Percentiles rank a stretch among this genome's conserved stretches.
Conservation (phyloP, 2,797 vertebrate genomes). For the Catamblyrhynchus diadema region DNA sequence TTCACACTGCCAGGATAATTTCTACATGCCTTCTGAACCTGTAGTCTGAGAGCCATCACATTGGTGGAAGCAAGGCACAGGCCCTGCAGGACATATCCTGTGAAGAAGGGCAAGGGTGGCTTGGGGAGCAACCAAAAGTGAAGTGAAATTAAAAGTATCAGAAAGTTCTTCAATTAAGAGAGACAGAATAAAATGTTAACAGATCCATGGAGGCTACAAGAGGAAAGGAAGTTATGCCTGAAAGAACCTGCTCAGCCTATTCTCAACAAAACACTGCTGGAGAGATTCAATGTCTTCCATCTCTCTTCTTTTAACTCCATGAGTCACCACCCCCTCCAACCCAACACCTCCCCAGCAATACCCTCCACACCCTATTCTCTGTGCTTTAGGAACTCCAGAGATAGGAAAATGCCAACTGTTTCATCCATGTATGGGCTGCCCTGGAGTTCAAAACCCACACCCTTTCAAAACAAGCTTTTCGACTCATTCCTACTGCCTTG, state of each 20-base stretch:
- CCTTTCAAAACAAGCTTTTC: not conserved
- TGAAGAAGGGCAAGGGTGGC: not conserved
- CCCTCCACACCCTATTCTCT: not conserved
- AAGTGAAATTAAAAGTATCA: not conserved
- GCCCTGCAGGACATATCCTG: accelerated
- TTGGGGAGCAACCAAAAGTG: not conserved
- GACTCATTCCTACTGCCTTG: not conserved
- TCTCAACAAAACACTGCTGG: not conserved
- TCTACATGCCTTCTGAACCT: not conserved
- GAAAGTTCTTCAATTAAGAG: not conserved
- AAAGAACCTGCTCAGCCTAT: not conserved
- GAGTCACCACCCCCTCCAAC: not conserved
- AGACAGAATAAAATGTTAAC: not conserved
- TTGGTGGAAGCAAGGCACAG: not conserved
- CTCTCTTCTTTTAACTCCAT: not conserved
- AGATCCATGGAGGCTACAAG: not conserved
- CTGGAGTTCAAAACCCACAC: not conserved
- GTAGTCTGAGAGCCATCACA: not conserved
- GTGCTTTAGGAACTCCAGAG: not conserved
- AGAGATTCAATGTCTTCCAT: not conserved
- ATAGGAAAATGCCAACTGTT: not conserved
- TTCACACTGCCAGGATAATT: not conserved
- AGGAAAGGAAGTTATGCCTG: not conserved
- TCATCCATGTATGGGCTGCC: not conserved
- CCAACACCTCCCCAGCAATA: not conserved